A percentile compares a stretch with the other conserved stretches of the same genome.
Evolutionary conservation across 2,797 vertebrate species (phyloP).

Genomic region (Fistularia commersonii): DNA sequence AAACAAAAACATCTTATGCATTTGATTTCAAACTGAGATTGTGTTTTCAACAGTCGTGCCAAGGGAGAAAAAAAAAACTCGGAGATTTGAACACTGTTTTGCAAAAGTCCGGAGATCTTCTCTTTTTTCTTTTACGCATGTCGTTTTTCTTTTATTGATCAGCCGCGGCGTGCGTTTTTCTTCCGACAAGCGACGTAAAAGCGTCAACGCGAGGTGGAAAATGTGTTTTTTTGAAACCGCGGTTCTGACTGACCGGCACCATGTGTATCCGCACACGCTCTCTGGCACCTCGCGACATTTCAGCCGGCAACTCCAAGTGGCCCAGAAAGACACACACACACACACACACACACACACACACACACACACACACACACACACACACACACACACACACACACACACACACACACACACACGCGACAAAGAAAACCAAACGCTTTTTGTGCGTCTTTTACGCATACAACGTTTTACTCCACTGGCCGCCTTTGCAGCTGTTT

Average conservation of each 20-base stretch:
- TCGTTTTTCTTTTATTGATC: conserved; percentile 1
- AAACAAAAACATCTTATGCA: conserved; percentile 7
- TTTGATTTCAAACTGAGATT: conserved; percentile 27
- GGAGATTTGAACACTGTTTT: conserved; percentile 10
- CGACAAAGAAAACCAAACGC: background rate
- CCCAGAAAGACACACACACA: background rate
- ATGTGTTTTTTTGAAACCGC: conserved; percentile 33
- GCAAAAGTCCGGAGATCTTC: conserved; percentile 6
- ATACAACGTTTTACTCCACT: conserved; percentile 38
- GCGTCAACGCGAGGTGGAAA: no score
- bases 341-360: no score
- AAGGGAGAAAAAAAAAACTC: background rate
- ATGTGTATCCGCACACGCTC: conserved; percentile 28
- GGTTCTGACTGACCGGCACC: conserved; percentile 14
- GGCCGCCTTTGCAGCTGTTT: conserved; percentile 26
- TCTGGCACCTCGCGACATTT: conserved; percentile 7
- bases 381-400: no score
- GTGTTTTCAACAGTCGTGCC: conserved; percentile 15
- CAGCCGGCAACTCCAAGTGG: conserved; percentile 6
- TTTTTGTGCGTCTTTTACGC: conserved; percentile 31
- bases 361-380: no score
- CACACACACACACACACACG: no score
- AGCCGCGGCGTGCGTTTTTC: no score
- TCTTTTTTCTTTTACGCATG: conserved; percentile 54
- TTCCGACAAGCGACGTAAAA: no score